These are phyloP conservation scores for Strigamia transsilvanica DNA, from an alignment of 2,888 invertebrate species.

Conservation along the genomic window DNA sequence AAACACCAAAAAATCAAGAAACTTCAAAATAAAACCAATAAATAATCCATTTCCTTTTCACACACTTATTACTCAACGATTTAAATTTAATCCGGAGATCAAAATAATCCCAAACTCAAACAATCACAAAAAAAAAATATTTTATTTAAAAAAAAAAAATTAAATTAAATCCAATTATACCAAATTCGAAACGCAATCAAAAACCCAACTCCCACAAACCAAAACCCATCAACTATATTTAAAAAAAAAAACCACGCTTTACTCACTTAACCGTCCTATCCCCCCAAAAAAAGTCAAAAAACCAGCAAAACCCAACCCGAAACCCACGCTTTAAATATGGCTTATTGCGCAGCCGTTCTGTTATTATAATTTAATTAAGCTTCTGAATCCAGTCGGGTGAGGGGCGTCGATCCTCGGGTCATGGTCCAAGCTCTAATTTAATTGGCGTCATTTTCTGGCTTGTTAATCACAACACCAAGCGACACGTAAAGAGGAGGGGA, in stretches of 20 bases:
- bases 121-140: too few relatives aligned
- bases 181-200: background rate
- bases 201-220: background rate
- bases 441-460: conserved; percentile 54
- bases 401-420: conserved; percentile 48
- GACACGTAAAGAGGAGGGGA: conserved; percentile 40
- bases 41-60: too few relatives aligned
- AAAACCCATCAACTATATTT: background rate
- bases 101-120: too few relatives aligned
- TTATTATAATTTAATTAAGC: conserved; percentile 54
- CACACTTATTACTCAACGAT: too few relatives aligned
- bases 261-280: too few relatives aligned
- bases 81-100: too few relatives aligned
- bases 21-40: too few relatives aligned
- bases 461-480: conserved; percentile 54
- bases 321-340: background rate
- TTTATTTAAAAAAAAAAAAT: too few relatives aligned
- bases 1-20: too few relatives aligned
- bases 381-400: conserved; percentile 47
- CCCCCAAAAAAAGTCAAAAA: background rate
- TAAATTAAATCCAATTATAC: too few relatives aligned
- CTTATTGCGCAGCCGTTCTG: conserved; percentile 46
- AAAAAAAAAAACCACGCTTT: too few relatives aligned
- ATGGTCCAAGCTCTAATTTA: conserved; percentile 52
- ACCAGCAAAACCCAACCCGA: too few relatives aligned